Base-by-base conservation (phyloP, 2,888 invertebrate genomes). In the Callinectes sapidus region DNA sequence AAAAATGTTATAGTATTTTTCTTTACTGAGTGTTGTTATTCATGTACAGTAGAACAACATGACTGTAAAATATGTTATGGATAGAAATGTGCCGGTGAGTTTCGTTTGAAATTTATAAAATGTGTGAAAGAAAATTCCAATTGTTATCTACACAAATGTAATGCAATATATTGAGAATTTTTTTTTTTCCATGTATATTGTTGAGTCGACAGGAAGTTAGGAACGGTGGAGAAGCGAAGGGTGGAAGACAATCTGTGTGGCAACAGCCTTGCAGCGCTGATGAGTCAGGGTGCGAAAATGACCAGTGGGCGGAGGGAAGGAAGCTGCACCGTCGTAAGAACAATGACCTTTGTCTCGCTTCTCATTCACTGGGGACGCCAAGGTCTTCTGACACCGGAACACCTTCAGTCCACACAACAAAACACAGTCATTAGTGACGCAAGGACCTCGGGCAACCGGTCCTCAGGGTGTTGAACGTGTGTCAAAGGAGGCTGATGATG, bases 361-460 rank as follows among this genome's bases (percentile, higher is more conserved):
- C 81, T 90, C 90, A 85, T 81, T 77, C 90, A 90, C 32, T 32
- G 54, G 16, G 90, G 28, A 71, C 28, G 85, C 48, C 87, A 87
- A 87, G 87, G 87, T 48, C 54, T 87, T 54, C 48, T 35, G 81
- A 81, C 81, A 35, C 81, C 81, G 32, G 16, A 71, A 35, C 89
- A 39, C 71, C 90, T 32, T 81, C 90, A n/a, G 77, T 54, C 77
- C 85, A n/a, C 77, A 81, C 81, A 77, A 90, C 90, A 90, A 90
- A 90, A 81, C 90, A 85, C 39, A 54, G 81, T 54, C 90, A 90
- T 90, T 90, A 90, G 90, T 77, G 90, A 81, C 81, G 90, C 90
- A 81, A 90, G 54, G 77, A 32, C 54, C 81, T 42, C 81, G 77
- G 54, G 23, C 55, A 81, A 90, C 90, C 90, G 42, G 90, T 81